Conservation (phyloP, 2,797 vertebrate species). For the Anguilla megastoma region DNA sequence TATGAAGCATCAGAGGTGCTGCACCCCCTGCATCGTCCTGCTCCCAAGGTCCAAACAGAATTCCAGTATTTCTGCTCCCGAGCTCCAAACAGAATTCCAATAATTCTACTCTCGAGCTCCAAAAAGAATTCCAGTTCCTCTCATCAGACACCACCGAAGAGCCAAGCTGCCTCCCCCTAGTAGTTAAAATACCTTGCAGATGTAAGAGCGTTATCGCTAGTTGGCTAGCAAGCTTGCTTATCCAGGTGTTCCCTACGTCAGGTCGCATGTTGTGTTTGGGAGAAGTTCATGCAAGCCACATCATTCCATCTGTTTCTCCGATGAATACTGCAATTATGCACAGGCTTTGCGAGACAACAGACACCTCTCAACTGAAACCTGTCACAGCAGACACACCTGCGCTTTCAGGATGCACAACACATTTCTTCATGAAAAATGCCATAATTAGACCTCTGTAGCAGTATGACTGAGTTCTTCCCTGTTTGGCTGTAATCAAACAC, state of each 20-base stretch:
- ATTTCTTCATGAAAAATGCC: no score
- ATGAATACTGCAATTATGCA: neutral
- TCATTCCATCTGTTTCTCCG: neutral
- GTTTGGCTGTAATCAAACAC: neutral
- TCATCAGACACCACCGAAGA: no score
- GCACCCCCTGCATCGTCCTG: neutral
- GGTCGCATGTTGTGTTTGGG: no score
- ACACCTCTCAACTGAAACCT: neutral
- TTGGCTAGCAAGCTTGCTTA: neutral
- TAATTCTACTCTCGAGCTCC: no score
- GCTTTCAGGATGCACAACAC: no score
- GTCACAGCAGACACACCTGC: neutral
- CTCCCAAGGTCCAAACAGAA: no score
- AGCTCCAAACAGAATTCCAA: no score
- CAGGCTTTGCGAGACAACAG: neutral
- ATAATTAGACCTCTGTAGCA: neutral
- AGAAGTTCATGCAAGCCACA: neutral
- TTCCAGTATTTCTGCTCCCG: no score
- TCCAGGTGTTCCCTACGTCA: neutral
- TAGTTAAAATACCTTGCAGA: neutral
- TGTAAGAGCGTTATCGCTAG: neutral
- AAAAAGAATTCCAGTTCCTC: neutral
- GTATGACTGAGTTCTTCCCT: neutral
- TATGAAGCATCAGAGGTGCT: neutral
- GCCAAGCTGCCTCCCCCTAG: no score